These are phyloP conservation scores for Percina caprodes DNA, from an alignment of 2,113 vertebrate genomes.

Conservation along the genomic window DNA sequence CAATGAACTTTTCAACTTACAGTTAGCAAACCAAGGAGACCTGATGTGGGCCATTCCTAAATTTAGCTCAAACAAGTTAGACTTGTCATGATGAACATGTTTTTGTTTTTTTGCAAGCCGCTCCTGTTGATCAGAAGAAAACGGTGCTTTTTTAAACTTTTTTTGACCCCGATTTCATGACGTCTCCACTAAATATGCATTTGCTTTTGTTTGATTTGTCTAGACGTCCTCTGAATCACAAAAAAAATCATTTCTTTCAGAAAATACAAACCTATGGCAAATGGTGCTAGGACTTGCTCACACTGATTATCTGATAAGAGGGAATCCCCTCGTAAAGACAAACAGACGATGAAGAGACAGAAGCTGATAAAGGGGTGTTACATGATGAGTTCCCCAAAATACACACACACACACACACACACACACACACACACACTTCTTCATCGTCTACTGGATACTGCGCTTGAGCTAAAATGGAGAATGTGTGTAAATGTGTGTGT, in stretches of 20 bases:
- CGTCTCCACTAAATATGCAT: background rate
- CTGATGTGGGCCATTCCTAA: slow-evolving; percentile 22
- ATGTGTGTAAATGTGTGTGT: slow-evolving; percentile 59
- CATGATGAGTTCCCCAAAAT: slow-evolving; percentile 29
- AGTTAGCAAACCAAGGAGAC: background rate
- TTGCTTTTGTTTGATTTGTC: slow-evolving; percentile 27
- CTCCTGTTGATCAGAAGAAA: slow-evolving; percentile 27
- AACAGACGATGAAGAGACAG: slow-evolving; percentile 57
- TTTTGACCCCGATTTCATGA: background rate
- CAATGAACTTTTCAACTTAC: slow-evolving; percentile 45
- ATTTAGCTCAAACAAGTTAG: slow-evolving; percentile 55
- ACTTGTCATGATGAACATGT: background rate
- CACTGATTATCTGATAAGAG: slow-evolving; percentile 47
- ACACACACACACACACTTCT: slow-evolving; percentile 53
- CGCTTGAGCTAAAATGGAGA: slow-evolving; percentile 71
- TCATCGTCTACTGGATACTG: slow-evolving; percentile 75
- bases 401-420: slow-evolving; percentile 30
- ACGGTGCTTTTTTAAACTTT: background rate
- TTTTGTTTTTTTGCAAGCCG: background rate
- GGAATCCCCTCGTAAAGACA: slow-evolving; percentile 10
- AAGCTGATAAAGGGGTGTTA: slow-evolving; percentile 60
- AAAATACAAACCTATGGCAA: background rate
- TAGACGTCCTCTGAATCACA: slow-evolving; percentile 59
- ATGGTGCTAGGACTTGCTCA: background rate
- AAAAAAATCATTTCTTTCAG: background rate